Evolutionary conservation across 2,797 vertebrate species (phyloP).

Genomic region (Gila robusta): DNA sequence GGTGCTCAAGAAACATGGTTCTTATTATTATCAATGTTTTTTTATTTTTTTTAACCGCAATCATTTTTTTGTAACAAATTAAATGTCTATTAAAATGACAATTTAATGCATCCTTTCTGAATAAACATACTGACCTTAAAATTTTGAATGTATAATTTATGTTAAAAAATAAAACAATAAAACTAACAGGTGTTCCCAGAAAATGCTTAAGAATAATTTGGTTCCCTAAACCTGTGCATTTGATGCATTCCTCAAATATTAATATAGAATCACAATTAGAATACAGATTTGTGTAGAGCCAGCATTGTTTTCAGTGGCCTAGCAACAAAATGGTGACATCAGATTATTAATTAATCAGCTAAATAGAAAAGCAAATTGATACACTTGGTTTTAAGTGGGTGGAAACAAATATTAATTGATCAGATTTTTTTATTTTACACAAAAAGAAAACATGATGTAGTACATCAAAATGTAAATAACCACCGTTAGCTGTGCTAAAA

Average conservation of each 20-base stretch:
- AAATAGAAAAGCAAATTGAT: background rate
- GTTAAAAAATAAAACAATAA: background rate
- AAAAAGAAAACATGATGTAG: background rate
- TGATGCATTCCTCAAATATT: background rate
- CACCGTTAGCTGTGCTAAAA: background rate
- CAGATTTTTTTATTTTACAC: background rate
- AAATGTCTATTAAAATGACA: background rate
- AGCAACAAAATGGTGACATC: background rate
- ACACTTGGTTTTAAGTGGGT: background rate
- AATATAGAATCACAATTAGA: background rate
- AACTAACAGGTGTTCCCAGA: background rate
- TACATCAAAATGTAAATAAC: background rate
- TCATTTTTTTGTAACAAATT: background rate
- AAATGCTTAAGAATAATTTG: background rate
- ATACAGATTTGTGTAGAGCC: background rate
- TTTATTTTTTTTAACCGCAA: background rate
- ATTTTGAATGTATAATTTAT: background rate
- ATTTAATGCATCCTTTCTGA: background rate
- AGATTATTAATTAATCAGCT: background rate
- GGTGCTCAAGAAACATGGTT: background rate
- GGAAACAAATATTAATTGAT: background rate
- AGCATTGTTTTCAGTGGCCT: background rate
- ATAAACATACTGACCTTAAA: background rate
- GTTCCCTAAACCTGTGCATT: background rate
- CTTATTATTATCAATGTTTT: background rate